Percentiles rank a stretch among this genome's conserved stretches.
phyloP scores from a whole-genome alignment of 2,888 invertebrate genomes.

The Unio pictorum region DNA sequence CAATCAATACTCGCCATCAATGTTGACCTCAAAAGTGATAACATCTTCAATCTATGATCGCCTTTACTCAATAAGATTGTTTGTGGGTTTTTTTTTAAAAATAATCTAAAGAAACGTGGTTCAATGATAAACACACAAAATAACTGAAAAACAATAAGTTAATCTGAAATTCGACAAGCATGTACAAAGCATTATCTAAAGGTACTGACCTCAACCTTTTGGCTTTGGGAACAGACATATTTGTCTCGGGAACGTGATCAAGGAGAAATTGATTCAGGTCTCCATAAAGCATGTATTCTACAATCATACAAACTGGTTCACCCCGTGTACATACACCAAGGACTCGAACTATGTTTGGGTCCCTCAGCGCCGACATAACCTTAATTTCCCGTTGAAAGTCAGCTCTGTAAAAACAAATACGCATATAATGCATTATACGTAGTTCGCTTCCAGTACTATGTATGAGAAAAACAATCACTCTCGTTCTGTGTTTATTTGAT shows the following conservation, averaged over 20 bases:
- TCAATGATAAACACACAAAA: too few relatives aligned
- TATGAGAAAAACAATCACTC: too few relatives aligned
- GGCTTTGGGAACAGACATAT: conserved; percentile 71
- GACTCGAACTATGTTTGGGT: conserved; percentile 87
- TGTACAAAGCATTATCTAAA: not conserved
- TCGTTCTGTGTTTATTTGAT: too few relatives aligned
- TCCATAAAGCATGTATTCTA: conserved; percentile 90
- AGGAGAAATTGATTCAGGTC: conserved; percentile 86
- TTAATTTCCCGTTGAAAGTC: conserved; percentile 90
- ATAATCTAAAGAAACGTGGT: not conserved
- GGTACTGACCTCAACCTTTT: conserved; percentile 80
- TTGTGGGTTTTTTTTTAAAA: not conserved
- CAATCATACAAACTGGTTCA: conserved; percentile 88
- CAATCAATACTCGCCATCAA: too few relatives aligned
- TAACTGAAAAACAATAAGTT: too few relatives aligned
- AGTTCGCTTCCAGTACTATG: too few relatives aligned
- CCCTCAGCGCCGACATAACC: conserved; percentile 85
- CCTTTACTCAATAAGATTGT: too few relatives aligned
- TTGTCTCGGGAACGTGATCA: conserved; percentile 82
- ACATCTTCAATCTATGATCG: too few relatives aligned
- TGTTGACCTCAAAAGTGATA: too few relatives aligned
- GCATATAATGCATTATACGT: too few relatives aligned
- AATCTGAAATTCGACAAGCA: not conserved
- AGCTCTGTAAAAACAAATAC: conserved; percentile 75
- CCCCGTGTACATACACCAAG: conserved; percentile 86